Percentiles rank a stretch among this genome's conserved stretches.
Evolutionary conservation across 2,113 vertebrate species (phyloP).

Genomic region (Sphaerodactylus townsendi): DNA sequence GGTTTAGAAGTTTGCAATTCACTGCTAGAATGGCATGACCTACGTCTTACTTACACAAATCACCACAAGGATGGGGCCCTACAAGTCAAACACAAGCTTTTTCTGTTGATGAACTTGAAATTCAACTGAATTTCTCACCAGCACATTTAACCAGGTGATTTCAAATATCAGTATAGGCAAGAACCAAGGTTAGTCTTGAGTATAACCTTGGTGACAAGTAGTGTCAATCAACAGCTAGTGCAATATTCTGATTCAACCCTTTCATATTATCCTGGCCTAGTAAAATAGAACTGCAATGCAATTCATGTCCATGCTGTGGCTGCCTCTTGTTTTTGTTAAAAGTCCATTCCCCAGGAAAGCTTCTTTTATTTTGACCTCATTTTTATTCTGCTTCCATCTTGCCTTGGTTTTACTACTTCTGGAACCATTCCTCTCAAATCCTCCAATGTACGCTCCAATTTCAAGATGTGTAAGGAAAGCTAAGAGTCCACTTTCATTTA

Average conservation of each 20-base stretch:
- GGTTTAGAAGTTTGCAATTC: too few species aligned
- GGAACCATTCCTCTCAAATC: not conserved
- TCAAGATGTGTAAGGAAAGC: not conserved
- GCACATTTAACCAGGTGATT: not conserved
- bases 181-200: not conserved
- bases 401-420: slow-evolving; percentile 10
- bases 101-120: too few species aligned
- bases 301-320: not conserved
- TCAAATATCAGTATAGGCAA: not conserved
- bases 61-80: too few species aligned
- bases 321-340: not conserved
- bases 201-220: not conserved
- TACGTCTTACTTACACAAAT: too few species aligned
- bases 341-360: not conserved
- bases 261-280: not conserved
- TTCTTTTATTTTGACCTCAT: not conserved
- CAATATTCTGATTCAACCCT: not conserved
- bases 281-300: not conserved
- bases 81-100: too few species aligned
- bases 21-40: too few species aligned
- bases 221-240: too few species aligned
- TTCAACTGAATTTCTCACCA: too few species aligned
- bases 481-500: slow-evolving; percentile 13
- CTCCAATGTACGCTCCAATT: not conserved
- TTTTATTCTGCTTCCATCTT: slow-evolving; percentile 6